A percentile compares a stretch with the other conserved stretches of the same genome.
phyloP scores from a whole-genome alignment of 2,113 vertebrate genomes.

The Colinus virginianus region DNA sequence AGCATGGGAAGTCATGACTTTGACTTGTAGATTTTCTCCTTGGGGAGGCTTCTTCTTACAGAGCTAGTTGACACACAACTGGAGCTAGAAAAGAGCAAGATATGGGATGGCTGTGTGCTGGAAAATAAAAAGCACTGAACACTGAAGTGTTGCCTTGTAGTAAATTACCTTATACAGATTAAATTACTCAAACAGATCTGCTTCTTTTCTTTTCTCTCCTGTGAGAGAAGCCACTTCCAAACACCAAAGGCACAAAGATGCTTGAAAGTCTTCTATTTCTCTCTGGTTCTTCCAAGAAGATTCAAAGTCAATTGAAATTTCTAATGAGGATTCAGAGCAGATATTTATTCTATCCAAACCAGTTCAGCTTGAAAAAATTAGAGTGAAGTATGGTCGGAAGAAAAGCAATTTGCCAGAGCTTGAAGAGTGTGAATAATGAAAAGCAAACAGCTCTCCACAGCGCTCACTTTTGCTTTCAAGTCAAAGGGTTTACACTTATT shows the following conservation, averaged over 20 bases:
- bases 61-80: background rate
- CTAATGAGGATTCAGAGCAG: constrained; percentile 57
- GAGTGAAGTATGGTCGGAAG: background rate
- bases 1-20: background rate
- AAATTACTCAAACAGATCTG: constrained; percentile 49
- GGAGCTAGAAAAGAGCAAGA: background rate
- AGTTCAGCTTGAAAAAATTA: constrained; percentile 64
- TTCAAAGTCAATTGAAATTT: constrained; percentile 53
- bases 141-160: constrained; percentile 15
- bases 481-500: background rate
- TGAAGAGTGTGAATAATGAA: constrained; percentile 36
- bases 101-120: background rate
- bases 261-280: constrained; percentile 22
- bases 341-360: constrained; percentile 6
- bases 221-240: constrained; percentile 37
- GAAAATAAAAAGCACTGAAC: background rate
- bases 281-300: constrained; percentile 50
- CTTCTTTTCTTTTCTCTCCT: constrained; percentile 36
- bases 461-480: background rate
- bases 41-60: background rate
- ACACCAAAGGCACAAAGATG: constrained; percentile 23
- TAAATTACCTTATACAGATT: constrained; percentile 21
- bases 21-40: background rate
- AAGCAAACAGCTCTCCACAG: constrained; percentile 25
- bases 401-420: constrained; percentile 35